Conservation (phyloP, 2,797 vertebrate species). For the Syngnathus acus region DNA sequence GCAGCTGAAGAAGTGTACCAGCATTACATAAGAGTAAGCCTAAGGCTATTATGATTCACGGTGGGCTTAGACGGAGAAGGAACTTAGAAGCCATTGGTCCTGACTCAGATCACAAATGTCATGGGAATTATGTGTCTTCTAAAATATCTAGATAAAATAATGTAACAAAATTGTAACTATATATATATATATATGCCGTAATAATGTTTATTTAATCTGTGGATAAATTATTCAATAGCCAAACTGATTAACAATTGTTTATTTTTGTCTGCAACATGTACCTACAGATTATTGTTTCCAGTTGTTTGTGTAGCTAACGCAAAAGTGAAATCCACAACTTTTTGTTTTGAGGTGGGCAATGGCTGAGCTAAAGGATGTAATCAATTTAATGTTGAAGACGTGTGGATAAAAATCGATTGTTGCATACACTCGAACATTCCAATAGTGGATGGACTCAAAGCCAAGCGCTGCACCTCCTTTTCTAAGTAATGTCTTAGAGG, state of each 20-base stretch:
- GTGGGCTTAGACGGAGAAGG: constrained; percentile 23
- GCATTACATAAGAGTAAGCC: constrained; percentile 44
- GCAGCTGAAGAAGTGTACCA: constrained; percentile 22
- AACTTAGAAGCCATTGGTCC: constrained; percentile 21
- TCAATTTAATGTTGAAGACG: neutral
- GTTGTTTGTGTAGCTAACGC: no score
- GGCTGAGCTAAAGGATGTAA: neutral
- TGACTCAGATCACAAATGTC: constrained; percentile 23
- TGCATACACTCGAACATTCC: neutral
- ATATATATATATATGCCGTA: no score
- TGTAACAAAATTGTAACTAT: neutral
- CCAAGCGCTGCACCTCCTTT: neutral
- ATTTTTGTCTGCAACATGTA: no score
- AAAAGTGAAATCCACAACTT: no score
- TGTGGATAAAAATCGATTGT: neutral
- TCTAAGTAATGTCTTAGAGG: neutral
- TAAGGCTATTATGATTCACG: constrained; percentile 34
- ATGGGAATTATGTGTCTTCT: constrained; percentile 2
- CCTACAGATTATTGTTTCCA: no score
- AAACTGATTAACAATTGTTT: no score
- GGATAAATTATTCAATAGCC: no score
- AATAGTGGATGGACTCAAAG: neutral
- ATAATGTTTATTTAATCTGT: no score
- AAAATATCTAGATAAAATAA: constrained; percentile 1
- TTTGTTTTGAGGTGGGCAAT: no score